phyloP scores from a whole-genome alignment of 2,888 invertebrate species.

The Stramonita haemastoma region DNA sequence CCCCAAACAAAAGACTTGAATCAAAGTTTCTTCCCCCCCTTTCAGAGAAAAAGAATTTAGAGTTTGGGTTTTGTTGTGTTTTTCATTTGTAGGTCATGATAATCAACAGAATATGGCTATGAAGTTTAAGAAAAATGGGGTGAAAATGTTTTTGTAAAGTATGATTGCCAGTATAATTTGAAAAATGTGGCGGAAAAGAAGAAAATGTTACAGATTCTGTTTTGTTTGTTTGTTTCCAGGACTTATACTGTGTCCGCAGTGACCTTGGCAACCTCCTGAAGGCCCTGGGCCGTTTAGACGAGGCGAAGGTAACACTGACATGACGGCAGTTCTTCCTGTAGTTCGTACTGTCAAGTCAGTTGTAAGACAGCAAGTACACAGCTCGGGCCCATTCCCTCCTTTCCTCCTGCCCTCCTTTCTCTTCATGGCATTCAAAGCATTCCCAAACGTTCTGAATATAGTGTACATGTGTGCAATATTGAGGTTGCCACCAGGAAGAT shows the following conservation, averaged over 20 bases:
- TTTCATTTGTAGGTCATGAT: no score
- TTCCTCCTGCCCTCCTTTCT: neutral
- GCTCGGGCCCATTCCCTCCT: neutral
- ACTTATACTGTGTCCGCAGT: slow-evolving; percentile 99
- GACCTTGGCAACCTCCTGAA: slow-evolving; percentile 99
- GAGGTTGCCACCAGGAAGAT: slow-evolving; percentile 37
- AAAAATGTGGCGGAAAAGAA: no score
- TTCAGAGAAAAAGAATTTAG: no score
- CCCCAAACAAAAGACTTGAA: no score
- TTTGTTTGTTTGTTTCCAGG: slow-evolving; percentile 82
- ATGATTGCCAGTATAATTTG: no score
- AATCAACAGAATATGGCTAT: no score
- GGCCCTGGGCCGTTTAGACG: slow-evolving; percentile 98
- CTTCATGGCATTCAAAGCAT: slow-evolving; percentile 46
- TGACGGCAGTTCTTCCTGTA: neutral
- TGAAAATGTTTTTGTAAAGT: no score
- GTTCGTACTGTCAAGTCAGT: neutral
- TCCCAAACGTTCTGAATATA: slow-evolving; percentile 49
- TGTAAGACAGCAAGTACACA: neutral
- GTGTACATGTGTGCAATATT: slow-evolving; percentile 35
- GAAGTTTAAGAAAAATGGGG: no score
- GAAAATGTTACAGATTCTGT: neutral
- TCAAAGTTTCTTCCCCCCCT: no score
- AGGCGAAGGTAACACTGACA: slow-evolving; percentile 92
- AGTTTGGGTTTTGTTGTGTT: no score